Base-by-base conservation (phyloP, 2,888 invertebrate species). In the Ophonus ardosiacus region DNA sequence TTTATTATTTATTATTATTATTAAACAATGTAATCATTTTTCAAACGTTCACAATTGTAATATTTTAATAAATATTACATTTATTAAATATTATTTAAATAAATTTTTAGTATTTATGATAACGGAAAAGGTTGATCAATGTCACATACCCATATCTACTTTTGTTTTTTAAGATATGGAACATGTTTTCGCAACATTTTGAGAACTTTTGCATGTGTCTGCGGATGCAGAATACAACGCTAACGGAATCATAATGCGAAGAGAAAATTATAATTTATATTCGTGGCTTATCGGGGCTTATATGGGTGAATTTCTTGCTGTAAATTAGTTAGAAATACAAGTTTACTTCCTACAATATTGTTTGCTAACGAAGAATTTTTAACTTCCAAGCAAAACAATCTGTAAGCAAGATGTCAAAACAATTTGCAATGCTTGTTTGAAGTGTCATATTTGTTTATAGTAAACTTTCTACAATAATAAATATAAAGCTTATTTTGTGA, bases 191-290 rank as follows among this genome's bases (percentile, higher is more conserved):
- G 10, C 43, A 51, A 51, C 43, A 51, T 51, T 51, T 51, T 51
- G 43, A 8, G 43, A 51, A 10, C 10, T 13, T 38, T 40, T 21
- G 24, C 21, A 13, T 21, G 63, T 13, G 63, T 63, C 63, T 18
- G 63, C 18, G 17, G 71, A 43, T 18, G 18, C 71, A 43, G 43
- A 74, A 43, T 40, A 43, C 43, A 17, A 74, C 71, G 71, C 43
- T 40, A 40, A n/a, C 43, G 17, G 71, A 74, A 74, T 43, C 43
- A 74, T 74, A 74, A 74, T 74, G 43, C 71, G 71, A 7, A 40
- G 15, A 74, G 43, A 13, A 43, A 68, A 74, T 74, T 74, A 74
- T 74, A 74, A 74, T 74, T 74, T 74, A 74, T 74, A 74, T 74
- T 74, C 21, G 43, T 74, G 18, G 71, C 71, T 74, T 74, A 74